Conservation (phyloP, 2,113 vertebrate species). For the Sarotherodon lohbergeri region DNA sequence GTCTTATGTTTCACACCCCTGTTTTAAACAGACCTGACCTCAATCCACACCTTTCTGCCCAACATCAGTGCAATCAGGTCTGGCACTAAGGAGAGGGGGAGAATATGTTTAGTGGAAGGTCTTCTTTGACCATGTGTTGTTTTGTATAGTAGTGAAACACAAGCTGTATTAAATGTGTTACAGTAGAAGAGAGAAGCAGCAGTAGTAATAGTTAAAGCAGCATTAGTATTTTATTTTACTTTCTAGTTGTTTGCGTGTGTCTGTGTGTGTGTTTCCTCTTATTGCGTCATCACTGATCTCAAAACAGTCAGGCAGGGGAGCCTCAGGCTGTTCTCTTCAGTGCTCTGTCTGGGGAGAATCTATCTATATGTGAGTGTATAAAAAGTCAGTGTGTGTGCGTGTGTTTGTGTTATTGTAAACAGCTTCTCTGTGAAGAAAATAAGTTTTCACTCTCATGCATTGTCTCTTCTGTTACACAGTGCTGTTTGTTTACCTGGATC, state of each 20-base stretch:
- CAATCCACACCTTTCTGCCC: background rate
- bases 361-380: background rate
- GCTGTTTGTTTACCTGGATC: conserved; percentile 21
- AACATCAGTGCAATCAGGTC: background rate
- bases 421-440: background rate
- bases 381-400: background rate
- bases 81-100: background rate
- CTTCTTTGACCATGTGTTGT: background rate
- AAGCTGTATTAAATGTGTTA: background rate
- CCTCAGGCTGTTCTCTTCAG: conserved; percentile 35
- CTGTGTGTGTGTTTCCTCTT: conserved; percentile 32
- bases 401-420: background rate
- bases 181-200: background rate
- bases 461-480: background rate
- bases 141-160: background rate
- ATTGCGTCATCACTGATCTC: conserved; percentile 54
- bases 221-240: background rate
- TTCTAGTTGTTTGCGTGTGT: background rate
- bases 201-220: background rate
- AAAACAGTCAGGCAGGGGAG: background rate
- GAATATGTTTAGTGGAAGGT: background rate
- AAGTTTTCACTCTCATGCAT: background rate
- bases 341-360: conserved; percentile 17
- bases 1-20: background rate
- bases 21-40: background rate